phyloP scores from a whole-genome alignment of 2,113 vertebrate species.

The Chaetodon trifascialis region DNA sequence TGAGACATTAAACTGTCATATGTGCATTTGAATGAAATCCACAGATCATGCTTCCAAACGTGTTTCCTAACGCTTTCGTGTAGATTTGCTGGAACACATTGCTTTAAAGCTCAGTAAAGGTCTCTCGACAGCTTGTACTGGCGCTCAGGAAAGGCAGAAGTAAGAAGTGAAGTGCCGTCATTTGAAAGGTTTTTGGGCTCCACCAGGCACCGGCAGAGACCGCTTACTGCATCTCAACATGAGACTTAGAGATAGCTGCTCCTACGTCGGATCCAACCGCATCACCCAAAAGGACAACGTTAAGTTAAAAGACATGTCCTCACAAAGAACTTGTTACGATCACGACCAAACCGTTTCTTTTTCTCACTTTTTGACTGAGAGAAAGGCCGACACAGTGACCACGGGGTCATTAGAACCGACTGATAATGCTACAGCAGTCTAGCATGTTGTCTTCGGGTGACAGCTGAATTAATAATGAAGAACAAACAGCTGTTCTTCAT shows the following conservation, averaged over 20 bases:
- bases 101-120: background rate
- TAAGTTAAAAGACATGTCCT: background rate
- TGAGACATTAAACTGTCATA: background rate
- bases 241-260: background rate
- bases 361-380: background rate
- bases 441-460: background rate
- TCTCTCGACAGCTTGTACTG: background rate
- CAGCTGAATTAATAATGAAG: background rate
- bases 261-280: background rate
- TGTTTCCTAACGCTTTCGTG: background rate
- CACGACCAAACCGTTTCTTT: background rate
- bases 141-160: conserved; percentile 3
- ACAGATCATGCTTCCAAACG: background rate
- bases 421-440: background rate
- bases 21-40: background rate
- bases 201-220: background rate
- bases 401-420: no score
- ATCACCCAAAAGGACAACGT: background rate
- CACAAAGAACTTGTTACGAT: background rate
- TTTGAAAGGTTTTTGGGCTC: background rate
- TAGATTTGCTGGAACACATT: background rate
- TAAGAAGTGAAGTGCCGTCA: background rate
- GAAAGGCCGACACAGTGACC: background rate
- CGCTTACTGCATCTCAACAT: background rate
- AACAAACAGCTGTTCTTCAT: background rate